phyloP scores from a whole-genome alignment of 2,113 vertebrate genomes.

The Oryzias celebensis region DNA sequence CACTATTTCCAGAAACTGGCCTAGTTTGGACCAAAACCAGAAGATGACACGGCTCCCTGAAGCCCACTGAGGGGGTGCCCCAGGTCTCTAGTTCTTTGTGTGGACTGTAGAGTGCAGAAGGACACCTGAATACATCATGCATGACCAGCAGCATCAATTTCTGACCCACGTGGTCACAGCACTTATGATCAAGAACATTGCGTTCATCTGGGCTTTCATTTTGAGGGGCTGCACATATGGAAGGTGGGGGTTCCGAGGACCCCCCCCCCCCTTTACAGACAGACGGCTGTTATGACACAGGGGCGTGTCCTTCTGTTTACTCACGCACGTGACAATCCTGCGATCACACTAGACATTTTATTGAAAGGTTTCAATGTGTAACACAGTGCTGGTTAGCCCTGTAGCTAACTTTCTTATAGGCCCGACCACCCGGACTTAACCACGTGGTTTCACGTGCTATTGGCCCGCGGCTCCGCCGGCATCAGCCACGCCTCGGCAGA shows the following conservation, averaged over 20 bases:
- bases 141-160: conserved; percentile 51
- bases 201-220: too few species aligned
- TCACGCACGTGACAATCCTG: not conserved
- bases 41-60: too few species aligned
- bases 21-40: too few species aligned
- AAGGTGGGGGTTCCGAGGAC: too few species aligned
- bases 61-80: too few species aligned
- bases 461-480: conserved; percentile 60
- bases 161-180: conserved; percentile 36
- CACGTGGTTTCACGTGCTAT: conserved; percentile 67
- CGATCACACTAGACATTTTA: too few species aligned
- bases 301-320: conserved; percentile 51
- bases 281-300: conserved; percentile 35
- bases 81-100: too few species aligned
- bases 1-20: too few species aligned
- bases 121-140: not conserved
- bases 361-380: too few species aligned
- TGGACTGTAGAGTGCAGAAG: too few species aligned
- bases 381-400: conserved; percentile 30
- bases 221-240: too few species aligned
- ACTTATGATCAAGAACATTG: not conserved
- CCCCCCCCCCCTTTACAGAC: not conserved
- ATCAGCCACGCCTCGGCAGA: conserved; percentile 55
- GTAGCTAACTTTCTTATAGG: conserved; percentile 57
- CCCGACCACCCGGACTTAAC: conserved; percentile 47